phyloP scores from a whole-genome alignment of 1,140 invertebrate species.

The Gonioctena quinquepunctata region DNA sequence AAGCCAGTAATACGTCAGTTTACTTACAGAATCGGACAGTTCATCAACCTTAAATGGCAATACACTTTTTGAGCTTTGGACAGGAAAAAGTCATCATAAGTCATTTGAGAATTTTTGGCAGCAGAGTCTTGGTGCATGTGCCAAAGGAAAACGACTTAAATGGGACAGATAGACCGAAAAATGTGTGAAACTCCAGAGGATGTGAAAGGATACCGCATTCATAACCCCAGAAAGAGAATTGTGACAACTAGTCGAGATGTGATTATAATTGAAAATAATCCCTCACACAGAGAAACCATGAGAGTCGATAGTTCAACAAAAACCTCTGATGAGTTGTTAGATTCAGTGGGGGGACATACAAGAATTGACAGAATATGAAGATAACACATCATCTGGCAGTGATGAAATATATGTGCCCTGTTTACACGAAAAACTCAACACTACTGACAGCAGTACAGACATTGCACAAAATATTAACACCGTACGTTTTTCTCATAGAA shows the following conservation, averaged over 20 bases:
- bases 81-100: not conserved
- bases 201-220: conserved; percentile 49
- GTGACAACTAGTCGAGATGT: not conserved
- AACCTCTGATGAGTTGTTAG: not conserved
- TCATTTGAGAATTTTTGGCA: not conserved
- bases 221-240: conserved; percentile 18
- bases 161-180: conserved; percentile 49
- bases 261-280: not conserved
- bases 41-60: no score
- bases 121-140: not conserved
- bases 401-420: no score
- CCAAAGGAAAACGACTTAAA: no score
- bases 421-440: no score
- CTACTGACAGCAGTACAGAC: no score
- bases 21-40: no score
- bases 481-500: not conserved
- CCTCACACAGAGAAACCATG: not conserved
- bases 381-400: no score
- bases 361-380: no score
- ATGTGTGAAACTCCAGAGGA: conserved; percentile 49
- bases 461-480: not conserved
- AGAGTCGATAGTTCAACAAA: no score
- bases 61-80: not conserved
- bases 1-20: no score
- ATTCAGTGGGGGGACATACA: not conserved